Base-by-base conservation (phyloP, 2,888 invertebrate genomes). In the Dioctria linearis region DNA sequence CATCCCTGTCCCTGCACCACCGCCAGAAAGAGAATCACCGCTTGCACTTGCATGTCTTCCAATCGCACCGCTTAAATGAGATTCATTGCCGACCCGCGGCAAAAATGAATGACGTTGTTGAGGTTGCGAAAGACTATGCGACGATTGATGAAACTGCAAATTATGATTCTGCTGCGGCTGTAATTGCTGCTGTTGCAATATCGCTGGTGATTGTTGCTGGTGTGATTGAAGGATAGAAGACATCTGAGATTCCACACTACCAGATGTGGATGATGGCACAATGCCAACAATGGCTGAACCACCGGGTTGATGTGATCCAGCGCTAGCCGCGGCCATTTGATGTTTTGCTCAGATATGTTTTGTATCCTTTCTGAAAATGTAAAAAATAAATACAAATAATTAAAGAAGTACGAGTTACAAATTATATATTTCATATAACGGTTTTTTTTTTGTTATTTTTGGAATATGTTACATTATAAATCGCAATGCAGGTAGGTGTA, bases 321-420 rank as follows among this genome's bases (percentile, higher is more conserved):
- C 88, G 85, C 89, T 89, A 85, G 89, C 86, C 85, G 89, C 89
- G 83, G 89, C 89, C 89, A 89, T 89, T 86, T 84, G 83, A 85
- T 84, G 82, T 83, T 81, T 84, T 82, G 81, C 82, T 84, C 82
- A 80, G 73, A 78, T 82, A 80, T 69, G 83, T 81, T 51, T 83
- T 82, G 81, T 83, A 83, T 65, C 80, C 79, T 81, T 83, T 84
- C 85, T 85, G 82, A 13, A 84, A 84, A 76, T 25, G 59, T 61
- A 78, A 80, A 51, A 71, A 40, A 67, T 81, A 78, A 81, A 42
- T 13, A 59, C n/a, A 11, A 59, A 13, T 13, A 59, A 2, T 57
- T 25, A 25, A 25, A 25, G 25, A 25, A 25, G 25, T 25, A 25
- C 25, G 25, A 25, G 25, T 25, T 25, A 25, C 25, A 25, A 25